Base-by-base conservation (phyloP, 1,140 invertebrate species). In the Pseudachorutes palmiensis region DNA sequence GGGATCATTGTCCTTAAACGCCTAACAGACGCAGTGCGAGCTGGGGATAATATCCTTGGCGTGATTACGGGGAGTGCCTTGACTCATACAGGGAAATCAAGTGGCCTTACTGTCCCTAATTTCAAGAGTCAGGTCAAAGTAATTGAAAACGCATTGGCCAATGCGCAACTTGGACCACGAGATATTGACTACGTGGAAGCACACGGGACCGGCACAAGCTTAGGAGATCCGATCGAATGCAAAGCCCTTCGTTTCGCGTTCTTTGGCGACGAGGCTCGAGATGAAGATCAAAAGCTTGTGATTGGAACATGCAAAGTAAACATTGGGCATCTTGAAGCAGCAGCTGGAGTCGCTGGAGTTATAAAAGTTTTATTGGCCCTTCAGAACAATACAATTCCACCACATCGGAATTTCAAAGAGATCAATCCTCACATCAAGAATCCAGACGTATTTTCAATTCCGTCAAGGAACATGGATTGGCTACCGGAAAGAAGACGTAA, bases 151-250 rank as follows among this genome's bases (percentile, higher is more conserved):
- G 77, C 82, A 9, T 83, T 84, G 65, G 73, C 68, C 24, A 81
- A 84, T 65, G 78, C 80, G 30, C 75, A 77, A 55, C 65, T 84
- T 31, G 75, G 80, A 68, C 82, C 83, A 19, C 70, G 72, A 49
- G 65, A 75, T 22, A 79, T 84, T 31, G 73, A 74, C 2, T 85
- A 82, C 74, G 79, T 85, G 32, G 83, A 85, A 72, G 79, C 81
- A 58, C 83, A 85, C 75, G 83, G 83, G 16, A 85, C 84, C 31
- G 83, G 83, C 16, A 85, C 83, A 0, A 81, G 82, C 75, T 78
- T 64, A 2, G 63, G 63, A 19, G 63, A 63, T 28, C 61, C 61
- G 12, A 63, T 63, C 24, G 63, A 64, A 55, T 28, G 3, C 16
- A 75, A 84, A 32, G 84, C 70, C 59, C 62, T 69, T 19, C 79